Evolutionary conservation across 92 coral and sea anemone genomes (phyloP).

Genomic region (Scolanthus callimorphus): DNA sequence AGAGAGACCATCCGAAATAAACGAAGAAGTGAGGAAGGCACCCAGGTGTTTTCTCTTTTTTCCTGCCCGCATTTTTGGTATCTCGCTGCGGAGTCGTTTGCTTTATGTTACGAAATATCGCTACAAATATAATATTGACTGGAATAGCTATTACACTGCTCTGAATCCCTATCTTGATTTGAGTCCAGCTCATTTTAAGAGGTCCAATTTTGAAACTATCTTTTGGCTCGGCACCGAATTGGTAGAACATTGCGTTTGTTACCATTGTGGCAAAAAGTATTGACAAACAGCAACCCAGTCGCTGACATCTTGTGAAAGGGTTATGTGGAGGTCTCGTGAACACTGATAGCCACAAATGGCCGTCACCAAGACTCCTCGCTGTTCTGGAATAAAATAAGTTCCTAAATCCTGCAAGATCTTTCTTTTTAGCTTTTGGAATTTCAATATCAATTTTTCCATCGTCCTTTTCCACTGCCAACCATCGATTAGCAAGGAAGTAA

Average conservation of each 20-base stretch:
- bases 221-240: conserved; percentile 73
- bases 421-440: conserved; percentile 47
- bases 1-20: conserved; percentile 78
- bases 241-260: conserved; percentile 96
- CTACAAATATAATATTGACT: conserved; percentile 71
- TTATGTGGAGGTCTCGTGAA: conserved; percentile 93
- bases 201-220: conserved; percentile 82
- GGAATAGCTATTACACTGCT: conserved; percentile 89
- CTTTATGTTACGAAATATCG: conserved; percentile 70
- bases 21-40: conserved; percentile 62
- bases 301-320: conserved; percentile 90
- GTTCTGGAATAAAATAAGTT: conserved; percentile 82
- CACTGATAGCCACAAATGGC: conserved; percentile 93
- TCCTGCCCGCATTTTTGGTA: conserved; percentile 7
- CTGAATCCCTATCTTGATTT: conserved; percentile 80
- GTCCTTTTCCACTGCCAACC: conserved; percentile 92
- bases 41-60: conserved; percentile 20
- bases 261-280: conserved; percentile 86
- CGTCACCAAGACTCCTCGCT: conserved; percentile 81
- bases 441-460: conserved; percentile 88
- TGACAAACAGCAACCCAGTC: conserved; percentile 86
- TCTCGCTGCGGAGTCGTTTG: conserved; percentile 19
- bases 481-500: conserved; percentile 76
- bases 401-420: conserved; percentile 73
- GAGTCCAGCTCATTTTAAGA: conserved; percentile 62